These are phyloP conservation scores for Rousettus leschenaultii DNA, from an alignment of 2,113 vertebrate genomes.

Conservation along the genomic window DNA sequence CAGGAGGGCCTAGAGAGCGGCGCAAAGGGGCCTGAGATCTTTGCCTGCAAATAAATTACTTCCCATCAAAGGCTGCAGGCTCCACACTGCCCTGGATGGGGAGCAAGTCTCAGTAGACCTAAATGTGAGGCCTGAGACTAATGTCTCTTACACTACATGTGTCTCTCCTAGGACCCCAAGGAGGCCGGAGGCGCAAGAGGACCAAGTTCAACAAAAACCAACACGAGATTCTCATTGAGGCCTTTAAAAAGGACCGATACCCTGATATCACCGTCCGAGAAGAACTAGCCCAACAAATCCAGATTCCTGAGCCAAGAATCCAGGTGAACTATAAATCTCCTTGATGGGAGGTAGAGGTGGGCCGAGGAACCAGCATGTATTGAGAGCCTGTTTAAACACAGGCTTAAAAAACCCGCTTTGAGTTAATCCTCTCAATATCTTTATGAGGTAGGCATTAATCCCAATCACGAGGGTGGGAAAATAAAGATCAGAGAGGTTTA, in stretches of 20 bases:
- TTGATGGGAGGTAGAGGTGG: not conserved
- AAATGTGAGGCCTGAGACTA: not conserved
- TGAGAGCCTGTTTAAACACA: not conserved
- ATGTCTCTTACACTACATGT: not conserved
- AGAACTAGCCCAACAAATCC: not conserved
- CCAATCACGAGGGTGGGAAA: not conserved
- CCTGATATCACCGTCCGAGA: not conserved
- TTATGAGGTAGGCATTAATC: not conserved
- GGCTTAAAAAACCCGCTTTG: not conserved
- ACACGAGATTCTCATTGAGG: not conserved
- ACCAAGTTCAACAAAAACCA: not conserved
- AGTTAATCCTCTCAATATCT: not conserved
- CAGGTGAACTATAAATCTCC: not conserved
- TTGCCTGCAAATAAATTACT: not conserved
- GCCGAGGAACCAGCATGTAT: not conserved
- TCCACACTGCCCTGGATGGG: not conserved
- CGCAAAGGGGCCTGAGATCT: not conserved
- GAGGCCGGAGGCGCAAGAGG: not conserved
- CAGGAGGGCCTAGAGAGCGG: not conserved
- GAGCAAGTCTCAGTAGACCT: not conserved
- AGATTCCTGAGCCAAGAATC: constrained; percentile 3
- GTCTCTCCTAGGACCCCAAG: not conserved
- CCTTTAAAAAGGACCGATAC: not conserved
- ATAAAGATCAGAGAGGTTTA: not conserved
- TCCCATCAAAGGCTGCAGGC: not conserved